These are phyloP conservation scores for Sitobion miscanthi DNA, from an alignment of 1,140 invertebrate genomes.

Conservation along the genomic window DNA sequence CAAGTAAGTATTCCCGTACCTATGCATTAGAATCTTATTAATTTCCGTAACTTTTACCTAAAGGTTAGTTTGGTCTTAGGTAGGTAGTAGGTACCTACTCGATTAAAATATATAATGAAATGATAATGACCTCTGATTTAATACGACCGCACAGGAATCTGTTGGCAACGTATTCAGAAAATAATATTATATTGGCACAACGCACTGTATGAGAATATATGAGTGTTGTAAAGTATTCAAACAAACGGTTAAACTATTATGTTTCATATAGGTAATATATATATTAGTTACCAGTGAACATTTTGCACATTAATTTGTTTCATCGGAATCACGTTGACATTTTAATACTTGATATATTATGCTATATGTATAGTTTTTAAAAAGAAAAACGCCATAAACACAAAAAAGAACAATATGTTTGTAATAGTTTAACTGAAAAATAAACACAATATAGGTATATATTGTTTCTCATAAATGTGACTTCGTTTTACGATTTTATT, in stretches of 20 bases:
- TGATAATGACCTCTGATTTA: conserved; percentile 10
- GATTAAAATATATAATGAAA: background rate
- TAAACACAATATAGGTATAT: background rate
- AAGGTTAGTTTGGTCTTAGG: background rate
- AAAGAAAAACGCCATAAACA: background rate
- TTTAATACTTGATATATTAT: background rate
- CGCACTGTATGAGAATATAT: background rate
- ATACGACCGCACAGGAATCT: background rate
- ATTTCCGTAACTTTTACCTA: background rate
- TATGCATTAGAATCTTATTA: background rate
- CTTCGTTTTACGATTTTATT: no score
- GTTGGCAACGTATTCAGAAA: background rate
- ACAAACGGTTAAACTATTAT: background rate
- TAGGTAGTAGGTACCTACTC: background rate
- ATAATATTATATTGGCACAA: background rate
- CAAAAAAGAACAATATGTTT: background rate
- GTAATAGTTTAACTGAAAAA: background rate
- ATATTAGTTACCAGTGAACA: background rate
- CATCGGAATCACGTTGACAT: background rate
- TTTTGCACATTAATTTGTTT: background rate
- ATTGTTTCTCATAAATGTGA: no score
- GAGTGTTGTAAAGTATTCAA: background rate
- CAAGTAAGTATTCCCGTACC: background rate
- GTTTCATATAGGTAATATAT: background rate
- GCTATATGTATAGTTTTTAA: background rate